Base-by-base conservation (phyloP, 2,888 invertebrate genomes). In the Fragum fragum region DNA sequence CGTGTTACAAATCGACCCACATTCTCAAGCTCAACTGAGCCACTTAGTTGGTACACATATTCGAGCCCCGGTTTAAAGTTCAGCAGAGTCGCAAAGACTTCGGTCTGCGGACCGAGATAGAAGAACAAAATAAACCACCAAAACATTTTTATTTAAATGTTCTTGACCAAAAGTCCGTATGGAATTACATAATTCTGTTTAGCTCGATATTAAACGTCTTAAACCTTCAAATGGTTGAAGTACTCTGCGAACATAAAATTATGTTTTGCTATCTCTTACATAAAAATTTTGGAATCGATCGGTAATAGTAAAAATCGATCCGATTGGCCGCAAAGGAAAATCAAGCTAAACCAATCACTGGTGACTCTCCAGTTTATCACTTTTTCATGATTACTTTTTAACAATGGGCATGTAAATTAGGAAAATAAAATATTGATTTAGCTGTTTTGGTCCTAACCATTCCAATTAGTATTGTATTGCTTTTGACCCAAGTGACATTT, bases 1-100 rank as follows among this genome's bases (percentile, higher is more conserved):
- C 55, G 73, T 9, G 83, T 52, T 11, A 75, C 42, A 55, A 89
- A 86, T 5, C 66, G 78, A 14, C 86, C 85, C 9, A 88, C 79
- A 57, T 74, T 47, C 36, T 82, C 77, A n/a, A 88, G 73, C 7
- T 75, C 61, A 2, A 85, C 75, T 23, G 76, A 73, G 1, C 88
- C 82, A 16, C 81, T 79, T 29, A 86, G 76, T 26, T 77, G 77
- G 75, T 89, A 89, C 28, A 85, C 66, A 66, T 89, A 89, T 28
- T 88, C 87, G n/a, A 68, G 79, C 28, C 88, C 88, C 0, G 82
- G 80, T 66, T 82, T 76, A 52, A 85, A 89, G 70, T 83, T 81
- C 32, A 88, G 59, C 36, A 79, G 82, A 1, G 69, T 74, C n/a
- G 79, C 36, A 23, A 32, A 70, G 26, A 69, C 59, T n/a, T 16